Conservation (phyloP, 2,797 vertebrate genomes). For the Steatocranus sp. region DNA sequence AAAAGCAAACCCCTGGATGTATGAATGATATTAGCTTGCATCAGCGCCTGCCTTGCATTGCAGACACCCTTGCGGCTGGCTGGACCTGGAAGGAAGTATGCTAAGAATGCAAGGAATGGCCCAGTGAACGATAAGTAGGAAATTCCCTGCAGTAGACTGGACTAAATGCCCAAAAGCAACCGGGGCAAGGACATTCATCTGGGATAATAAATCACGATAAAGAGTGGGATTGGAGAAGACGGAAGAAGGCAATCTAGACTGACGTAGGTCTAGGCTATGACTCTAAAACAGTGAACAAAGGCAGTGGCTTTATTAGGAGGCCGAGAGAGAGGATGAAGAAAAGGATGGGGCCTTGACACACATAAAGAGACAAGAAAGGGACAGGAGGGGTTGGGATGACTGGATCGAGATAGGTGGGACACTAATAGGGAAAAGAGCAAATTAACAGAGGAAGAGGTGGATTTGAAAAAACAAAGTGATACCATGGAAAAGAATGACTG, state of each 20-base stretch:
- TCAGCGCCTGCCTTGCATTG: conserved; percentile 62
- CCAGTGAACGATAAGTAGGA: conserved; percentile 68
- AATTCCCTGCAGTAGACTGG: conserved; percentile 46
- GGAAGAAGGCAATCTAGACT: conserved; percentile 34
- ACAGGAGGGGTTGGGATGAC: not conserved
- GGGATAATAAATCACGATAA: conserved; percentile 49
- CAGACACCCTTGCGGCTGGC: conserved; percentile 57
- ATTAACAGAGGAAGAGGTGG: not conserved
- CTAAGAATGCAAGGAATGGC: conserved; percentile 75
- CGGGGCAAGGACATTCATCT: conserved; percentile 20
- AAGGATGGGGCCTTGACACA: conserved; percentile 18
- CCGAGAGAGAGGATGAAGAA: not conserved
- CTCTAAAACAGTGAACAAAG: conserved; percentile 43
- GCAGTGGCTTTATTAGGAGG: conserved; percentile 19
- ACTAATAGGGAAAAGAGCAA: conserved; percentile 6
- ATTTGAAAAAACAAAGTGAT: conserved; percentile 16
- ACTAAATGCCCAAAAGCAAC: conserved; percentile 52
- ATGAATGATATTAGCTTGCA: conserved; percentile 28
- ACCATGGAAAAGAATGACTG: conserved; percentile 14
- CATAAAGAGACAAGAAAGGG: not conserved
- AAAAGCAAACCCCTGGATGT: conserved; percentile 28
- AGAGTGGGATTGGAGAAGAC: conserved; percentile 11
- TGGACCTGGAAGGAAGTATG: conserved; percentile 63
- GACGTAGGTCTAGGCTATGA: conserved; percentile 25
- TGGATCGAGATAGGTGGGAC: not conserved